Conservation (phyloP, 1,140 invertebrate species). For the Carposina sasakii region DNA sequence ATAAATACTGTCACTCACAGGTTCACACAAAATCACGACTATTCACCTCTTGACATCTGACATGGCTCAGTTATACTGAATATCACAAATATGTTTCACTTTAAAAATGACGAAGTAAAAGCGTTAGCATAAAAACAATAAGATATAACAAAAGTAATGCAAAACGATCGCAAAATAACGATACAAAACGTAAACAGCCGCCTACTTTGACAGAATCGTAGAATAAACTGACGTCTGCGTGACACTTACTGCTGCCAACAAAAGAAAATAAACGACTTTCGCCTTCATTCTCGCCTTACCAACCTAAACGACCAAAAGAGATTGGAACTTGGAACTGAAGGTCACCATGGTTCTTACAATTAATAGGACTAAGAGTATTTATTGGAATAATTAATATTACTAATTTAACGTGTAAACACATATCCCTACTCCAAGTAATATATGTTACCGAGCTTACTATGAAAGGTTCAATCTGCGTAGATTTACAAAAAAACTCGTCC, state of each 20-base stretch:
- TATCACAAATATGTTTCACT: slow-evolving; percentile 50
- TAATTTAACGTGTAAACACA: no score
- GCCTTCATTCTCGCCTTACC: slow-evolving; percentile 32
- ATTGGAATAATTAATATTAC: no score
- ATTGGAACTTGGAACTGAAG: no score
- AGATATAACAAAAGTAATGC: slow-evolving; percentile 56
- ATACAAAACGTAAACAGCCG: slow-evolving; percentile 71
- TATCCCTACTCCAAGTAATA: no score
- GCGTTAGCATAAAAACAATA: slow-evolving; percentile 61
- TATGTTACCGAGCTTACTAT: no score
- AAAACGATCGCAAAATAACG: slow-evolving; percentile 67
- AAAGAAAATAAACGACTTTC: slow-evolving; percentile 56
- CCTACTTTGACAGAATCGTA: slow-evolving; percentile 64
- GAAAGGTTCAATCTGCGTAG: no score
- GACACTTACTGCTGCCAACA: slow-evolving; percentile 56
- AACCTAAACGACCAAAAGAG: no score
- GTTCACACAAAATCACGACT: slow-evolving; percentile 64
- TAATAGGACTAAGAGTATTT: no score
- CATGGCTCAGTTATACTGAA: slow-evolving; percentile 49
- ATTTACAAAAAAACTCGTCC: no score
- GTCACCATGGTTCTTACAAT: no score
- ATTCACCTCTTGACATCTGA: slow-evolving; percentile 71
- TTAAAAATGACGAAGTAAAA: slow-evolving; percentile 45
- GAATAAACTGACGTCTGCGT: slow-evolving; percentile 64
- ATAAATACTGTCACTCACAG: slow-evolving; percentile 64